These are phyloP conservation scores for Betta splendens DNA, from an alignment of 2,797 vertebrate genomes.

Conservation along the genomic window DNA sequence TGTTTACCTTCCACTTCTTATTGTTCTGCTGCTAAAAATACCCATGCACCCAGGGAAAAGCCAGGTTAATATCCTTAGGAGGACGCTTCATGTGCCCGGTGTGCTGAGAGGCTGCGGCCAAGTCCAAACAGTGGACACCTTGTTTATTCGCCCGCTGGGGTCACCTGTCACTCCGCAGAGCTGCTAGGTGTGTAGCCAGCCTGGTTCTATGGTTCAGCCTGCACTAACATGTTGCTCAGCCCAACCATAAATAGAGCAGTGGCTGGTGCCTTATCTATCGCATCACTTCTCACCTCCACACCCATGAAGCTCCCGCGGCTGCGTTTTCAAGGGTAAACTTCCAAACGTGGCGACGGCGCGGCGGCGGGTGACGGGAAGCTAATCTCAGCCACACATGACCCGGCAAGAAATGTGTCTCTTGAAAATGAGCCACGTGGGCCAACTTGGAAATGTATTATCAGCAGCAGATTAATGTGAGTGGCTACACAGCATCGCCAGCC, in stretches of 20 bases:
- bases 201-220: conserved; percentile 37
- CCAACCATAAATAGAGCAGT: conserved; percentile 41
- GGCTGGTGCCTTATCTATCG: conserved; percentile 31
- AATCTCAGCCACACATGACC: conserved; percentile 28
- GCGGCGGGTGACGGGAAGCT: conserved; percentile 27
- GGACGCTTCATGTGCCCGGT: conserved; percentile 2
- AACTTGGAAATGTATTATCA: conserved; percentile 39
- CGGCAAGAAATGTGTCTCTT: conserved; percentile 41
- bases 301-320: conserved; percentile 24
- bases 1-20: conserved; percentile 9
- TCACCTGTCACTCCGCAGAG: conserved; percentile 25
- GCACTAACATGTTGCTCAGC: conserved; percentile 19
- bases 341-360: conserved; percentile 40
- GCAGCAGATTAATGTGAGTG: conserved; percentile 41
- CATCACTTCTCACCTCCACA: conserved; percentile 17
- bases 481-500: conserved; percentile 7
- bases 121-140: conserved; percentile 25
- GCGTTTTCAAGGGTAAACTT: conserved; percentile 23
- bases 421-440: conserved; percentile 30
- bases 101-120: conserved; percentile 14
- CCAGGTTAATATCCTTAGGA: conserved; percentile 20
- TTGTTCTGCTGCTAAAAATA: conserved; percentile 34
- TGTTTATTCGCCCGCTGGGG: conserved; percentile 35
- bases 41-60: conserved; percentile 18
- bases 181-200: conserved; percentile 26